Base-by-base conservation (phyloP, 2,113 vertebrate species). In the Ceratotherium simum region DNA sequence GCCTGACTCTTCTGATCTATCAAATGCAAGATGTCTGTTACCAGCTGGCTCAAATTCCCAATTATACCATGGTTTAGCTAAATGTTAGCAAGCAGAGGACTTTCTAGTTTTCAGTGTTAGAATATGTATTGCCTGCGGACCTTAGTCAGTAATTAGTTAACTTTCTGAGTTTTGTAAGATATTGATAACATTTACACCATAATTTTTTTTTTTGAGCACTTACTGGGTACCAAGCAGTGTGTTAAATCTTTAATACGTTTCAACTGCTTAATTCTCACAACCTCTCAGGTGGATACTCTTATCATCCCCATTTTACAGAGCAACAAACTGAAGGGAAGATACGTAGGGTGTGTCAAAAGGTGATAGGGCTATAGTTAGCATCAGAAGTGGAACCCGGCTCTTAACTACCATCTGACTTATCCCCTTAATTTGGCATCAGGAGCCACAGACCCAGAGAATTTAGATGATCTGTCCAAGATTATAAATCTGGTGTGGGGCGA, bases 71-170 rank as follows among this genome's bases (percentile, higher is more conserved):
- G 62, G 39, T 42, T 78, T 76, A 76, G 31, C 76, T 85, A 93
- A 78, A 78, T 69, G 25, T 94, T 73, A 70, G 62, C 21, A 91
- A 82, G 62, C 23, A 48, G 46, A 56, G n/a, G 17, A 73, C 39
- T 80, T 92, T 48, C 89, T n/a, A 58, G 36, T n/a, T 84, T 78
- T 95, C 48, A 69, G 0, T 88, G 76, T 90, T 73, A 95, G 91
- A 78, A 56, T 91, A 48, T 85, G 23, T n/a, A 62, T 80, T 88
- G 42, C 78, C 42, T 76, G 64, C 90, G 3, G 16, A 33, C 3
- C 21, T 36, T 62, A 39, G 3, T 82, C 48, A 14, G 64, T 75
- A 78, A 76, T 79, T 73, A 90, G 56, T 46, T 83, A 58, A 65
- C 29, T 64, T 76, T 79, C 31, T 83, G 69, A 86, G 0, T 76